These are phyloP conservation scores for Latrodectus elegans DNA, from an alignment of 2,888 invertebrate genomes.

Conservation along the genomic window DNA sequence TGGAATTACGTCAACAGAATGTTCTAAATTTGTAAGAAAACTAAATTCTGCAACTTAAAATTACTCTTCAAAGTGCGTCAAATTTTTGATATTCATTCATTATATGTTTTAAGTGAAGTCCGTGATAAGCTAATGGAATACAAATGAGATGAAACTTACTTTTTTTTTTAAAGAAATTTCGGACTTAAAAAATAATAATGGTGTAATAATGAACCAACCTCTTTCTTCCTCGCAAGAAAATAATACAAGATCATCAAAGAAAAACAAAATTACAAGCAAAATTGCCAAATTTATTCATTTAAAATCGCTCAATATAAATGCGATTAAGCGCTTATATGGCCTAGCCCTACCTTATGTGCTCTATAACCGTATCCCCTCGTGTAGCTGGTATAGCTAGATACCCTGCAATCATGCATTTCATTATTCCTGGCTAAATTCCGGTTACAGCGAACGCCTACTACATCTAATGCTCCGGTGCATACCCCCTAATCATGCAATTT, in stretches of 20 bases:
- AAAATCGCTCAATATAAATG: conserved; percentile 68
- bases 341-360: conserved; percentile 43
- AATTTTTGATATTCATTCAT: too few relatives aligned
- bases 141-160: neutral
- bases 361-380: conserved; percentile 17
- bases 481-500: conserved; percentile 66
- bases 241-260: conserved; percentile 34
- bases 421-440: conserved; percentile 45
- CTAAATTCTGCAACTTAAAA: too few relatives aligned
- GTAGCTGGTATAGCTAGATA: conserved; percentile 6
- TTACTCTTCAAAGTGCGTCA: too few relatives aligned
- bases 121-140: neutral
- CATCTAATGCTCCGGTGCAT: conserved; percentile 51
- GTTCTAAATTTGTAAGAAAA: too few relatives aligned
- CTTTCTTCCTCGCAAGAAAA: conserved; percentile 7
- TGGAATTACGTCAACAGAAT: too few relatives aligned
- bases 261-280: neutral
- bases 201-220: neutral
- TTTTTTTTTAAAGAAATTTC: neutral
- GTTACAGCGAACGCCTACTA: conserved; percentile 56
- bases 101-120: neutral
- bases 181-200: neutral
- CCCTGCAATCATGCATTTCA: conserved; percentile 64
- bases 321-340: conserved; percentile 63
- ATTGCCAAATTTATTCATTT: conserved; percentile 44